Evolutionary conservation across 2,797 vertebrate genomes (phyloP), one percentile per base, ranked within the genome.

Genomic region (Schizothorax lantsangensis): DNA sequence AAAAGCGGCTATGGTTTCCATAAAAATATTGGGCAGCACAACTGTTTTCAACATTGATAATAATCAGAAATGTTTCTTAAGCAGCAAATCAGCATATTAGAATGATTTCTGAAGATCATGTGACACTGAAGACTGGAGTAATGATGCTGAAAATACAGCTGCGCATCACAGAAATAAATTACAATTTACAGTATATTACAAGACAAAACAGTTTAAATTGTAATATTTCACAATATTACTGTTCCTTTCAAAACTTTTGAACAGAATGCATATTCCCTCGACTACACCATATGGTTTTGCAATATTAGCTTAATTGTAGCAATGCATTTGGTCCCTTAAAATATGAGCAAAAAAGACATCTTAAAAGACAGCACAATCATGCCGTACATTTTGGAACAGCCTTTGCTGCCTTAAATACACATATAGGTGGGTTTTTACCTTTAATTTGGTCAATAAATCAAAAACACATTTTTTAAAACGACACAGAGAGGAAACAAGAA

Each of bases 361-460:
- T 33, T 33, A 40, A 40, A 23, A 71, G 30, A 30, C 30, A 19
- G 6, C 15, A 15, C 33, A 36, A 17, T 36, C 30, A 14, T 36
- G 33, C 11, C 4, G 19, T 78, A 23, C 21, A 12, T n/a, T 38
- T 14, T 2, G 2, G 26, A 36, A 77, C 14, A 30, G 73, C 47
- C 9, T 21, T 52, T 49, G 30, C 26, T 33, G 15, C 15, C 26
- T 2, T 12, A 23, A 52, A 36, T 36, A 33, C 30, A 36, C 9
- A 64, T 45, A 73, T 54, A 66, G 54, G 38, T 47, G 79, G 5
- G 6, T 52, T 33, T 81, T 85, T 86, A 73, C n/a, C 64, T 79
- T 74, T 85, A 80, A 89, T 88, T 90, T 89, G 84, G 40, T 69
- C 88, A 49, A 87, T 88, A 84, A 88, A 84, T 40, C 79, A 40